These are phyloP conservation scores for Papilio glaucus DNA, from an alignment of 1,140 invertebrate species.

Conservation along the genomic window DNA sequence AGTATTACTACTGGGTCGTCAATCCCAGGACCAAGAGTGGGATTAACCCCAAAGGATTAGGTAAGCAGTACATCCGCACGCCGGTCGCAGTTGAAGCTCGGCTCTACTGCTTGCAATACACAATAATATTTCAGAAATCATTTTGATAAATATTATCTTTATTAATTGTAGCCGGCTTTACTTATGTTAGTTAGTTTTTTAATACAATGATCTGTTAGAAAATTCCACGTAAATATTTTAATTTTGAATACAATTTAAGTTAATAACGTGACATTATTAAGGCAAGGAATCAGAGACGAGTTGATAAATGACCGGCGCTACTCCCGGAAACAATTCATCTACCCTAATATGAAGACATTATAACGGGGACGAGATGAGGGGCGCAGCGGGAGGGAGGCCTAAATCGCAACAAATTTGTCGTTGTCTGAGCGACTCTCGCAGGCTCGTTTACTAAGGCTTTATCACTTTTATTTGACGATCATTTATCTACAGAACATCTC, in stretches of 20 bases:
- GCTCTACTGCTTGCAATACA: background rate
- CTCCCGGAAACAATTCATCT: conserved; percentile 32
- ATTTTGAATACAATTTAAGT: conserved; percentile 1
- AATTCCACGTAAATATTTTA: background rate
- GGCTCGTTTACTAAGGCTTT: conserved; percentile 32
- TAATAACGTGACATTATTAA: conserved; percentile 8
- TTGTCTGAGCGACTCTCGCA: background rate
- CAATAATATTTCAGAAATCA: no score
- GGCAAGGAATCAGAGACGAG: conserved; percentile 28
- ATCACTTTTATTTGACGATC: conserved; percentile 32
- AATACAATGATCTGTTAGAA: background rate
- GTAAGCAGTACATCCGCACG: conserved; percentile 85
- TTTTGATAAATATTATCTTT: no score
- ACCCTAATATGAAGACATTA: conserved; percentile 28
- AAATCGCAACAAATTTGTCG: conserved; percentile 33
- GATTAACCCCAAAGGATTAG: conserved; percentile 96
- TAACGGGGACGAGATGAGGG: background rate
- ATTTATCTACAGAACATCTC: conserved; percentile 29
- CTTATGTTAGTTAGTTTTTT: background rate
- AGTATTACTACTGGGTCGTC: conserved; percentile 99
- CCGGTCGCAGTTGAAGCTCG: background rate
- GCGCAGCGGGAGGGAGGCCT: conserved; percentile 1
- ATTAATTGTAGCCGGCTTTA: no score
- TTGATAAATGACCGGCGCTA: conserved; percentile 22
- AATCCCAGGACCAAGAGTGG: conserved; percentile 97